Conservation (phyloP, 2,888 invertebrate species). For the Ennomos fuscantarius region DNA sequence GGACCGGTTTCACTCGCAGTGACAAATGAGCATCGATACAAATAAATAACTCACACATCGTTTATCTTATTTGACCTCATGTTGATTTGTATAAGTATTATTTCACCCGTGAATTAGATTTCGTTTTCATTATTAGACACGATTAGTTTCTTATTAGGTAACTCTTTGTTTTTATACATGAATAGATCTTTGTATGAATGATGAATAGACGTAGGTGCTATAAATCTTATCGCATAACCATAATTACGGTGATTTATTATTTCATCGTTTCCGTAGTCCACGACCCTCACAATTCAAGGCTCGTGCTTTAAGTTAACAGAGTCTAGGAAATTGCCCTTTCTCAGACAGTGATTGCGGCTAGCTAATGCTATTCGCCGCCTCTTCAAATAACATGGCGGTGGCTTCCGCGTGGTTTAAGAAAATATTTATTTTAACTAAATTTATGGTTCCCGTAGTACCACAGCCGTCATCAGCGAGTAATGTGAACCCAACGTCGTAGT, state of each 20-base stretch:
- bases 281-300: conserved; percentile 66
- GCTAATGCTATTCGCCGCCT: conserved; percentile 67
- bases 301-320: conserved; percentile 73
- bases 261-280: conserved; percentile 68
- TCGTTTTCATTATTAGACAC: conserved; percentile 6
- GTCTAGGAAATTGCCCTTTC: conserved; percentile 77
- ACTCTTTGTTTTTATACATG: not conserved
- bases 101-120: conserved; percentile 12
- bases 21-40: conserved; percentile 54
- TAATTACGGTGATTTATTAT: conserved; percentile 75
- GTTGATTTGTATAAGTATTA: conserved; percentile 37
- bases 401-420: conserved; percentile 76
- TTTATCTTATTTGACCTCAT: conserved; percentile 56
- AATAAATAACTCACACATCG: conserved; percentile 51
- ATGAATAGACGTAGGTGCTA: conserved; percentile 38
- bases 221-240: conserved; percentile 51
- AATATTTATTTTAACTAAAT: conserved; percentile 78
- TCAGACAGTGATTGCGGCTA: conserved; percentile 71
- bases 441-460: conserved; percentile 62
- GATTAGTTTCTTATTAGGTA: conserved; percentile 1
- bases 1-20: conserved; percentile 42
- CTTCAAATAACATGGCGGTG: conserved; percentile 69
- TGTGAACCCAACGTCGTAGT: conserved; percentile 44
- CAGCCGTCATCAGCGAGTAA: conserved; percentile 61
- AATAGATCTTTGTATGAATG: conserved; percentile 6